These are phyloP conservation scores for Homalodisca vitripennis DNA, from an alignment of 1,140 invertebrate genomes.

Conservation along the genomic window DNA sequence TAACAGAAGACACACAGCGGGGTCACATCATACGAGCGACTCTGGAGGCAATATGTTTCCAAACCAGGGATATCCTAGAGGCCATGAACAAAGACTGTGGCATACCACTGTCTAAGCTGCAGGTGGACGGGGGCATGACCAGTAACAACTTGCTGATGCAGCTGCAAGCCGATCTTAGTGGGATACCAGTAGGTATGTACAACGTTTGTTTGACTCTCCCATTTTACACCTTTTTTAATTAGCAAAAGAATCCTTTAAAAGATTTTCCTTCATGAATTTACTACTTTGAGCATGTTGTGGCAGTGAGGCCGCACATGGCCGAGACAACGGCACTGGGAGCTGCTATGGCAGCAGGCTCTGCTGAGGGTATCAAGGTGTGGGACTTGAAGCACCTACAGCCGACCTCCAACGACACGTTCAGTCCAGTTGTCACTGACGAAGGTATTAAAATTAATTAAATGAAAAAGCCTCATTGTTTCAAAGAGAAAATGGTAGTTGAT, in stretches of 20 bases:
- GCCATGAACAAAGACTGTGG: constrained; percentile 76
- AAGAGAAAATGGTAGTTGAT: not conserved
- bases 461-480: not conserved
- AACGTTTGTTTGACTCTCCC: not conserved
- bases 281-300: constrained; percentile 36
- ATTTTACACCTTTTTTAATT: not conserved
- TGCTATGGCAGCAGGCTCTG: constrained; percentile 88
- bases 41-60: constrained; percentile 87
- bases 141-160: constrained; percentile 85
- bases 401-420: constrained; percentile 59
- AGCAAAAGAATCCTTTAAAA: constrained; percentile 35
- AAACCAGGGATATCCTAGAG: constrained; percentile 73
- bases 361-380: constrained; percentile 64
- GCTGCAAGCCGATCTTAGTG: constrained; percentile 89
- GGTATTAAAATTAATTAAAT: constrained; percentile 49
- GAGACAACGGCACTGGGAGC: constrained; percentile 92
- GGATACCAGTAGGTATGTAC: constrained; percentile 68
- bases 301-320: constrained; percentile 84
- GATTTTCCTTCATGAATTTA: not conserved
- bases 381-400: constrained; percentile 49
- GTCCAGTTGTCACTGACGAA: constrained; percentile 62
- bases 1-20: constrained; percentile 72
- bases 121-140: constrained; percentile 89
- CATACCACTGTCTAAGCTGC: constrained; percentile 59
- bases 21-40: constrained; percentile 82